Conservation (phyloP, 2,888 invertebrate species). For the Gibbula magus region DNA sequence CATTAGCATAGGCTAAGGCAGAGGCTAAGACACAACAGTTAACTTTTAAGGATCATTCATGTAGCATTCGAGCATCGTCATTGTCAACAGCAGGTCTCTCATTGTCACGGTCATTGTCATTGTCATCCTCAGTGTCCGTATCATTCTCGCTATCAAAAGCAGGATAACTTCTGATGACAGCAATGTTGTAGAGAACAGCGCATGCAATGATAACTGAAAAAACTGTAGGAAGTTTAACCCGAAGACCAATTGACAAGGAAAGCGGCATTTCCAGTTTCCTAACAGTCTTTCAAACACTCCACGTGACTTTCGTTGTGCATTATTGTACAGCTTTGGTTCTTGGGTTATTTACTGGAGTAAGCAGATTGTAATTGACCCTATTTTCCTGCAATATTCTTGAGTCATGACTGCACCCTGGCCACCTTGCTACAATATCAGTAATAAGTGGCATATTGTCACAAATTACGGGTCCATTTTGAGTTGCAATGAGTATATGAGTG, state of each 20-base stretch:
- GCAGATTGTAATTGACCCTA: background rate
- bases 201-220: background rate
- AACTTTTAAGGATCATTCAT: too few relatives aligned
- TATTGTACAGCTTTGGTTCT: background rate
- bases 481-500: background rate
- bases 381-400: background rate
- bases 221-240: background rate
- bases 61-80: too few relatives aligned
- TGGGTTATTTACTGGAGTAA: background rate
- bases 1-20: too few relatives aligned
- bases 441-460: background rate
- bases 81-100: too few relatives aligned
- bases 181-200: background rate
- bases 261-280: background rate
- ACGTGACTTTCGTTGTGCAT: background rate
- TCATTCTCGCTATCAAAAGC: background rate
- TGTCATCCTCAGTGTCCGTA: conserved; percentile 4
- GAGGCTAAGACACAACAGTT: too few relatives aligned
- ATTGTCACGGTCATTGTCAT: too few relatives aligned
- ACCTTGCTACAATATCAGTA: background rate
- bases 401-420: too few relatives aligned
- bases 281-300: background rate
- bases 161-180: background rate
- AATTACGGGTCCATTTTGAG: background rate
- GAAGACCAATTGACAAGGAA: background rate